A percentile compares a stretch with the other conserved stretches of the same genome.
phyloP scores from a whole-genome alignment of 2,113 vertebrate species.

The Bufo gargarizans region DNA sequence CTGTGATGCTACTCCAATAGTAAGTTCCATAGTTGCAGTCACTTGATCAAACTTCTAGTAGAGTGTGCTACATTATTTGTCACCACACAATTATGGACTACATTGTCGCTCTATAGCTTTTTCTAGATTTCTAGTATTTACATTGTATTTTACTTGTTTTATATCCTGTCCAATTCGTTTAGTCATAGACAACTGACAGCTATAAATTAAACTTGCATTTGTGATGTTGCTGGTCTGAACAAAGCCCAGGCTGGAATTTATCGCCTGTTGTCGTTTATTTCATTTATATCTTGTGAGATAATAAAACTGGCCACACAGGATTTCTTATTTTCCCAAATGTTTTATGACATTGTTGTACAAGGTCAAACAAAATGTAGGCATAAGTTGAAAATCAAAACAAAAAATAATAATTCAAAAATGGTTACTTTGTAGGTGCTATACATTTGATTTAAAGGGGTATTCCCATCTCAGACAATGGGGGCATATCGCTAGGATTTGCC shows the following conservation, averaged over 20 bases:
- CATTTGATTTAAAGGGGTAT: not conserved
- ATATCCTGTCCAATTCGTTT: slow-evolving; percentile 55
- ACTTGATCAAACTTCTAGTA: not conserved
- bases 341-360: not conserved
- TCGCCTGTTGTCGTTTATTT: not conserved
- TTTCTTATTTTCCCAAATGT: not conserved
- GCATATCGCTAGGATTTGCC: no score
- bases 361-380: not conserved
- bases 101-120: slow-evolving; percentile 66
- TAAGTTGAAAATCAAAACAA: not conserved
- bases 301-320: not conserved
- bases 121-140: slow-evolving; percentile 72
- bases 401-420: not conserved
- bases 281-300: not conserved
- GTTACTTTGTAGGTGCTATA: not conserved
- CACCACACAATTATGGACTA: not conserved
- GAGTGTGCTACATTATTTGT: not conserved
- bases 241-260: slow-evolving; percentile 56
- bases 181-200: slow-evolving; percentile 64
- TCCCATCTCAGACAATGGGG: no score
- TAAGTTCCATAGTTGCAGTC: not conserved
- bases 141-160: slow-evolving; percentile 68
- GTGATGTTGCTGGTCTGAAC: slow-evolving; percentile 60
- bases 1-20: not conserved
- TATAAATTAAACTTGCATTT: slow-evolving; percentile 56